Evolutionary conservation across 2,113 vertebrate genomes (phyloP), one percentile per base, ranked within the genome.

Genomic region (Mormyrus iriodes): DNA sequence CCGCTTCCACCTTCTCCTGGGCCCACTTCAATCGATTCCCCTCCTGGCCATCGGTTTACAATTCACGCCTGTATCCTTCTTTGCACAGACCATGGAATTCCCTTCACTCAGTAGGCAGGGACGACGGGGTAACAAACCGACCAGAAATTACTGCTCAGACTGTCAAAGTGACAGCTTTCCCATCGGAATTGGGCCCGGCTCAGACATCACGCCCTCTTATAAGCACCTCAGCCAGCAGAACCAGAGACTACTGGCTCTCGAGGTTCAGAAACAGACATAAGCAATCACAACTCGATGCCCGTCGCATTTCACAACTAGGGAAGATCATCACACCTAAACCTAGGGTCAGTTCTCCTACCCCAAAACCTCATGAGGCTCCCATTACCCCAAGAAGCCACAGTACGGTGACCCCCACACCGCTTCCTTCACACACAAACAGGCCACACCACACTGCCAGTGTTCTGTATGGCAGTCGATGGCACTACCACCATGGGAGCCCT

Each of bases 221-320:
- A 51, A 90, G 55, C 58, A 82, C 87, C 31, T 88, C 85, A 10
- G 76, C 89, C 58, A 92, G 21, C 46, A 86, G 93, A 91, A 90
- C 91, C 82, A 95, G 92, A 90, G 94, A 96, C 91, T 92, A 94
- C 5, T 91, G 95, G 69, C 89, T 95, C 1, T 93, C 92, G 15
- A 94, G 92, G 90, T 93, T 96, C 87, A 93, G 95, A 90, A 95
- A 96, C 92, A 93, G 94, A 94, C 96, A 95, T 90, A 93, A 94
- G 92, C 96, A 96, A 93, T 94, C 95, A 0, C 94, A 95, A 90
- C 90, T 96, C 0, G 93, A 96, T 51, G 65, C 79, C 21, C 88
- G 86, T 79, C 93, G 93, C 65, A 94, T 95, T 0, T 82, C 92
- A 90, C 95, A 95, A 90, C 90, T 93, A 1, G 94, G 94, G 42